These are phyloP conservation scores for Lutraria lutraria DNA, from an alignment of 2,888 invertebrate species.

Conservation along the genomic window DNA sequence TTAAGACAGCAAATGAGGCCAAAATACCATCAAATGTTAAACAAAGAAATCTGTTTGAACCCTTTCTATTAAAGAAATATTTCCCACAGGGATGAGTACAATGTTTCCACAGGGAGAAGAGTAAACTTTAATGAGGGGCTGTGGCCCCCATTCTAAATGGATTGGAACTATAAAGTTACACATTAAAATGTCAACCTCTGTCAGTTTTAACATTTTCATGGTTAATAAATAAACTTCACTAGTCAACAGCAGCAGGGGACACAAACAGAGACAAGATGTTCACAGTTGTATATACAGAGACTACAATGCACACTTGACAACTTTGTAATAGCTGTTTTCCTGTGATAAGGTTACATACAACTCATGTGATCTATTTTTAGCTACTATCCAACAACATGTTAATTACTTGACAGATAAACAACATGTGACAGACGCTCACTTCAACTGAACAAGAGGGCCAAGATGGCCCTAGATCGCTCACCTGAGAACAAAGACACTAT, in stretches of 20 bases:
- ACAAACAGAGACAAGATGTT: no score
- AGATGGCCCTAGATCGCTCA: no score
- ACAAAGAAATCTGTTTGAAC: slow-evolving; percentile 9
- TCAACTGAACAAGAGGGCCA: no score
- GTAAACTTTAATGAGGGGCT: not conserved
- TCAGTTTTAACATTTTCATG: not conserved
- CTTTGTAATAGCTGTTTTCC: not conserved
- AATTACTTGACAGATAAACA: no score
- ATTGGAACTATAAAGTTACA: not conserved
- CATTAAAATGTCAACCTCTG: not conserved
- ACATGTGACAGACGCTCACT: no score
- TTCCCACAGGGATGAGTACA: not conserved
- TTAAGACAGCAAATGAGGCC: not conserved
- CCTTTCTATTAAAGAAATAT: not conserved
- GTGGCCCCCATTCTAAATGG: not conserved
- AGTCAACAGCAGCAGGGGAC: no score
- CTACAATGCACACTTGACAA: slow-evolving; percentile 10
- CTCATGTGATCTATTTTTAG: no score
- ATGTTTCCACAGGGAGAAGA: not conserved
- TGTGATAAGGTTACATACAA: not conserved
- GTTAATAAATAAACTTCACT: no score
- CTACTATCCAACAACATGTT: no score
- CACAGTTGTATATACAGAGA: not conserved
- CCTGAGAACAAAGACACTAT: no score
- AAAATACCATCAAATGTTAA: not conserved